phyloP scores from a whole-genome alignment of 2,797 vertebrate species.

The Columba guinea region DNA sequence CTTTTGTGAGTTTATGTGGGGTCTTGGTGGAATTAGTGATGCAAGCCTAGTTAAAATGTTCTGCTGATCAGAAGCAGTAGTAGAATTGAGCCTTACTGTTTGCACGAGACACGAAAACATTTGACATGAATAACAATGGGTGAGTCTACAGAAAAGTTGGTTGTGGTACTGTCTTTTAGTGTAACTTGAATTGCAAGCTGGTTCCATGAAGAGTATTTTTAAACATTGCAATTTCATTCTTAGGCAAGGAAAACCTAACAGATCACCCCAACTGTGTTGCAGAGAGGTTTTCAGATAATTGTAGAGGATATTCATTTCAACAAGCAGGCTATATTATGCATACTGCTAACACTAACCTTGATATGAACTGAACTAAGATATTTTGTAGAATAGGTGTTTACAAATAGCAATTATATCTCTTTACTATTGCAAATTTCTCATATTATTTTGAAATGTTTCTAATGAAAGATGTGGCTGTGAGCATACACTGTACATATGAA shows the following conservation, averaged over 20 bases:
- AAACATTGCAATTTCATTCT: background rate
- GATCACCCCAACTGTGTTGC: rapidly evolving
- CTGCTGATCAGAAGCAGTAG: background rate
- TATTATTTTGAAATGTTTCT: background rate
- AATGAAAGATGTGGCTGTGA: background rate
- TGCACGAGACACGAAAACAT: background rate
- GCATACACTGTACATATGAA: background rate
- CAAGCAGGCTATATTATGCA: background rate
- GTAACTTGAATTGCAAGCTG: background rate
- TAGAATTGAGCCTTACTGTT: background rate
- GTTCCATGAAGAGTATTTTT: background rate
- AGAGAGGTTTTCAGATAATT: background rate
- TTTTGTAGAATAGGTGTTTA: background rate
- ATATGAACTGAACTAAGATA: background rate
- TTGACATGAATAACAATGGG: background rate
- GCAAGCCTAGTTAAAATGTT: background rate
- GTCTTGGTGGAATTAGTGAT: background rate
- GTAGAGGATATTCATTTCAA: background rate
- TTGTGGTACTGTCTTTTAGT: background rate
- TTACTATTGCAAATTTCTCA: background rate
- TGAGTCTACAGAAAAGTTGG: background rate
- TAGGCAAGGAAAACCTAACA: background rate
- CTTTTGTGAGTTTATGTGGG: background rate
- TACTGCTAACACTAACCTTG: background rate
- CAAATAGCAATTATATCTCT: background rate